Evolutionary conservation across 2,797 vertebrate genomes (phyloP).

Genomic region (Spinus pinus): DNA sequence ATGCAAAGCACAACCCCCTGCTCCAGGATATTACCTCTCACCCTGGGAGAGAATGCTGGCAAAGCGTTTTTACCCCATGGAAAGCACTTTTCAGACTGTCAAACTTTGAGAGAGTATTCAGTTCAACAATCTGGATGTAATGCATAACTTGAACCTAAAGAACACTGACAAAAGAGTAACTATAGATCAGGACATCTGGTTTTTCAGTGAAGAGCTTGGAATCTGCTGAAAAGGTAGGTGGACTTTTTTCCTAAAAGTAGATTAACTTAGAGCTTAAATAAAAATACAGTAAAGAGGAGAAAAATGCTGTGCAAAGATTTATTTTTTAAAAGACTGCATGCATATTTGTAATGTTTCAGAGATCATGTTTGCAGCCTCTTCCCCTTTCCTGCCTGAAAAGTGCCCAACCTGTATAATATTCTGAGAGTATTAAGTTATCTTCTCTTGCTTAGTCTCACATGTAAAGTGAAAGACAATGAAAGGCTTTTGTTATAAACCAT

Average conservation of each 20-base stretch:
- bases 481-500: background rate
- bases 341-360: background rate
- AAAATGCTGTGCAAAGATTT: background rate
- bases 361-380: background rate
- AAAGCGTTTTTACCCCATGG: slow-evolving; percentile 59
- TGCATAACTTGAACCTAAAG: background rate
- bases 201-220: slow-evolving; percentile 48
- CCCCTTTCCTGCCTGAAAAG: background rate
- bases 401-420: background rate
- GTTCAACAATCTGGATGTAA: slow-evolving; percentile 46
- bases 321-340: background rate
- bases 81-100: slow-evolving; percentile 65
- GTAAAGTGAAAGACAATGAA: background rate
- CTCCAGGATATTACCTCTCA: slow-evolving; percentile 66
- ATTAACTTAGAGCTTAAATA: background rate
- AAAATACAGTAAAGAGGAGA: background rate
- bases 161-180: background rate
- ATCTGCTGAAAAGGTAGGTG: slow-evolving; percentile 71
- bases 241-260: background rate
- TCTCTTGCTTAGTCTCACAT: background rate
- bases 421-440: background rate
- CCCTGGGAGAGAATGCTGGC: slow-evolving; percentile 70
- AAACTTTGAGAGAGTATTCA: slow-evolving; percentile 25
- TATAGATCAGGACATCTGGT: slow-evolving; percentile 26
- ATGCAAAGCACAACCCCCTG: slow-evolving; percentile 45